phyloP scores from a whole-genome alignment of 2,888 invertebrate species.

The Lapara coniferarum region DNA sequence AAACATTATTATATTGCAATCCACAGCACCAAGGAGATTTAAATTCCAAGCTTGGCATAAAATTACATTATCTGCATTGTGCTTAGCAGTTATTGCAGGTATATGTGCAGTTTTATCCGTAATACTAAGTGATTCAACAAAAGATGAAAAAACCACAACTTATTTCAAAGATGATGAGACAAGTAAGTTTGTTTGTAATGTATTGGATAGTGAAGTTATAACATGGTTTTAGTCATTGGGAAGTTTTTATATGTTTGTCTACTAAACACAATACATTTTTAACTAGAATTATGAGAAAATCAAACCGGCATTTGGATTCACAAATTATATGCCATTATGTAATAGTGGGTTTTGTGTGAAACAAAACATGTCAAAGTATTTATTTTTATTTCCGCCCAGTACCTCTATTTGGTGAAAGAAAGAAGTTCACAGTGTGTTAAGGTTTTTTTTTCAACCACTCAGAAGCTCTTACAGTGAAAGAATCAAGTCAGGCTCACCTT shows the following conservation, averaged over 20 bases:
- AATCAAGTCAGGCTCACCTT: too few species aligned
- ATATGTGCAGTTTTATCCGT: constrained; percentile 59
- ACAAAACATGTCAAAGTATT: too few species aligned
- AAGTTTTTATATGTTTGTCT: background rate
- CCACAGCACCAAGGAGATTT: constrained; percentile 30
- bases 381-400: too few species aligned
- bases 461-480: too few species aligned
- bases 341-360: too few species aligned
- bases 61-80: constrained; percentile 56
- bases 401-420: too few species aligned
- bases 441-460: too few species aligned
- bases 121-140: constrained; percentile 38
- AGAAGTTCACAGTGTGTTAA: too few species aligned
- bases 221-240: background rate
- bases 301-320: too few species aligned
- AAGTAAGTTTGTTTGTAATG: constrained; percentile 16
- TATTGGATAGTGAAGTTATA: background rate
- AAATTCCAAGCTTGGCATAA: constrained; percentile 62
- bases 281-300: too few species aligned
- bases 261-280: too few species aligned
- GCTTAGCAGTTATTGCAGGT: constrained; percentile 58
- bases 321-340: too few species aligned
- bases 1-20: constrained; percentile 4
- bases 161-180: constrained; percentile 11
- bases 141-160: background rate